phyloP scores from a whole-genome alignment of 2,113 vertebrate species.

The Mastomys coucha region DNA sequence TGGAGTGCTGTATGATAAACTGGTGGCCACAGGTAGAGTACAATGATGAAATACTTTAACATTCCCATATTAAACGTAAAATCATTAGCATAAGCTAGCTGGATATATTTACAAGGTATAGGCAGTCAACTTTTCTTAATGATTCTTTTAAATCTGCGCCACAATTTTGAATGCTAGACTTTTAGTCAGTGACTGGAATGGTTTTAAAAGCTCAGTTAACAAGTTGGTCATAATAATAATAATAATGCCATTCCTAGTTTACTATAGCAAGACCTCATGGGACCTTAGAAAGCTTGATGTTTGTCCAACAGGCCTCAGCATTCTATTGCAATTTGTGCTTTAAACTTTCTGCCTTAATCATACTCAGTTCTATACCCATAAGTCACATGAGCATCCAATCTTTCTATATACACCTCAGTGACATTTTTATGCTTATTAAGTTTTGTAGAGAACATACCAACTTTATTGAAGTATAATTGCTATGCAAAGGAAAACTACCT shows the following conservation, averaged over 20 bases:
- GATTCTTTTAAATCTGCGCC: background rate
- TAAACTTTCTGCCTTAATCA: background rate
- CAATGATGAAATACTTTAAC: background rate
- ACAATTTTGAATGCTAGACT: conserved; percentile 5
- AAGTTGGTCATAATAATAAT: background rate
- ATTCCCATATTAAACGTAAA: background rate
- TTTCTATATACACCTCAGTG: background rate
- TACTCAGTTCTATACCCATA: background rate
- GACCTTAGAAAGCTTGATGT: background rate
- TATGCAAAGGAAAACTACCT: background rate
- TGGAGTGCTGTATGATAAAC: background rate
- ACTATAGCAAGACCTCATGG: background rate
- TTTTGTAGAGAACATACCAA: background rate
- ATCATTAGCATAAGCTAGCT: background rate
- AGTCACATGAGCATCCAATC: background rate
- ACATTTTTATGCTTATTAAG: background rate
- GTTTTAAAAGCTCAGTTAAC: conserved; percentile 17
- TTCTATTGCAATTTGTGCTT: background rate
- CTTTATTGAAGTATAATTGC: background rate
- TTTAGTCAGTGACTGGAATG: background rate
- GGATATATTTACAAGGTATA: background rate
- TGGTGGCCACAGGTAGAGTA: background rate
- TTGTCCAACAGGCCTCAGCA: background rate
- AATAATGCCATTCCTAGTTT: background rate
- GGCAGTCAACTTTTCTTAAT: background rate